A percentile compares a stretch with the other conserved stretches of the same genome.
phyloP scores from a whole-genome alignment of 2,113 vertebrate species.

The Pristiophorus japonicus region DNA sequence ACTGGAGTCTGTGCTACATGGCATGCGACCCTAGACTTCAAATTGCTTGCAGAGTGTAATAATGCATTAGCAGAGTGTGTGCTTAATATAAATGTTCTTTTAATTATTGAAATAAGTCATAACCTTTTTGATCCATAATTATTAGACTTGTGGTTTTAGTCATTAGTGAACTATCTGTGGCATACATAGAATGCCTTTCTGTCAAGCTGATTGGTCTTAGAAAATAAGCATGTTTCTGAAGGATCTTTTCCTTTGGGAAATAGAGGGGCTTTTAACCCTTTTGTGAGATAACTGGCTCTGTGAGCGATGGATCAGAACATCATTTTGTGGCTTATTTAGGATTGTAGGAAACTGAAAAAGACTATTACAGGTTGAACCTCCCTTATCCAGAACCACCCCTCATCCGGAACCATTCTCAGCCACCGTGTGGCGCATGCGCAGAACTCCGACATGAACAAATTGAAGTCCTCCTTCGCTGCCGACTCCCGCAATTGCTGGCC shows the following conservation, averaged over 20 bases:
- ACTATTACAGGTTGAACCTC: no score
- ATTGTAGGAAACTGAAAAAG: neutral
- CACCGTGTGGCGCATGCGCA: no score
- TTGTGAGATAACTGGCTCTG: neutral
- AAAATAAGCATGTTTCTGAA: neutral
- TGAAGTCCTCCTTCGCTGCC: no score
- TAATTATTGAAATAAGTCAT: constrained; percentile 29
- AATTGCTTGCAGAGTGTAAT: constrained; percentile 1
- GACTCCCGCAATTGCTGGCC: no score
- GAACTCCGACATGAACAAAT: no score
- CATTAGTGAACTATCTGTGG: neutral
- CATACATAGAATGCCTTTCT: neutral
- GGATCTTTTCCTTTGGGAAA: neutral
- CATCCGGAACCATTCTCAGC: no score
- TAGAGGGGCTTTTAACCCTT: neutral
- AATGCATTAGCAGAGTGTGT: neutral
- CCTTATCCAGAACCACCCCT: no score
- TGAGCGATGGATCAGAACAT: neutral
- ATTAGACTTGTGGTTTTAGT: neutral
- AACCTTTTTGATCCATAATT: neutral
- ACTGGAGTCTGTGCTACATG: neutral
- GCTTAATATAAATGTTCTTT: neutral
- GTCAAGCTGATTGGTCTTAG: neutral
- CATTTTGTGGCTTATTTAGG: neutral
- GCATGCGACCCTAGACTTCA: neutral